phyloP scores from a whole-genome alignment of 1,140 invertebrate species.

The Drosophila santomea region DNA sequence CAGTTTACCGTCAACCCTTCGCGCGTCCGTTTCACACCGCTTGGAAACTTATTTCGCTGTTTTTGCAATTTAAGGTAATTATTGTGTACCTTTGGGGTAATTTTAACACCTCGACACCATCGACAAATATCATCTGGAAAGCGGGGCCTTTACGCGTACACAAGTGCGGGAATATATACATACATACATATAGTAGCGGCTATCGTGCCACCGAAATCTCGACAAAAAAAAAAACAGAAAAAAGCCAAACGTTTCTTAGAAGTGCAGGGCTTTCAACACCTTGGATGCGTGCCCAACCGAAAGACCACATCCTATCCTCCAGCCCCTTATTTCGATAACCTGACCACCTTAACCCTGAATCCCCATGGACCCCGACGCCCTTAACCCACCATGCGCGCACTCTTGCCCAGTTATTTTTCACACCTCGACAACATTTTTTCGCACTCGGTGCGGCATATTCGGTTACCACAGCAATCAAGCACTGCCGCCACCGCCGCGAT shows the following conservation, averaged over 20 bases:
- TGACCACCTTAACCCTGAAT: not conserved
- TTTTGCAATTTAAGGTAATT: conserved; percentile 85
- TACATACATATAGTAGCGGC: conserved; percentile 30
- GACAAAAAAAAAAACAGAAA: conserved; percentile 12
- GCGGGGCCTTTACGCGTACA: conserved; percentile 2
- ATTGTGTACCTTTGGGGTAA: conserved; percentile 85
- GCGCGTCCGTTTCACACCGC: conserved; percentile 1
- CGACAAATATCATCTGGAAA: conserved; percentile 82
- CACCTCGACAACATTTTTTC: conserved; percentile 84
- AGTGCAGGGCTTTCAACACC: conserved; percentile 81
- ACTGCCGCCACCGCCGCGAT: conserved; percentile 35
- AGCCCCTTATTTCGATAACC: not conserved
- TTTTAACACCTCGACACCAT: conserved; percentile 85
- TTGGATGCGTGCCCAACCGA: conserved; percentile 68
- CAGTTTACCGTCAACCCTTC: conserved; percentile 1
- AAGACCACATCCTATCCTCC: conserved; percentile 29
- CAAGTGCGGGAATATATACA: not conserved
- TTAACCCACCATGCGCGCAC: conserved; percentile 1
- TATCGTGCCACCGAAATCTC: conserved; percentile 74
- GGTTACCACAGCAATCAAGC: conserved; percentile 67
- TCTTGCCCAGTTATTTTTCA: conserved; percentile 82
- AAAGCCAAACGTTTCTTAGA: conserved; percentile 77
- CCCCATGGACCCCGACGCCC: not conserved
- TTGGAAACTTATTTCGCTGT: conserved; percentile 83
- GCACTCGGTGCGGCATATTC: conserved; percentile 77